phyloP scores from a whole-genome alignment of 2,797 vertebrate species.

The Rallus crepitans region DNA sequence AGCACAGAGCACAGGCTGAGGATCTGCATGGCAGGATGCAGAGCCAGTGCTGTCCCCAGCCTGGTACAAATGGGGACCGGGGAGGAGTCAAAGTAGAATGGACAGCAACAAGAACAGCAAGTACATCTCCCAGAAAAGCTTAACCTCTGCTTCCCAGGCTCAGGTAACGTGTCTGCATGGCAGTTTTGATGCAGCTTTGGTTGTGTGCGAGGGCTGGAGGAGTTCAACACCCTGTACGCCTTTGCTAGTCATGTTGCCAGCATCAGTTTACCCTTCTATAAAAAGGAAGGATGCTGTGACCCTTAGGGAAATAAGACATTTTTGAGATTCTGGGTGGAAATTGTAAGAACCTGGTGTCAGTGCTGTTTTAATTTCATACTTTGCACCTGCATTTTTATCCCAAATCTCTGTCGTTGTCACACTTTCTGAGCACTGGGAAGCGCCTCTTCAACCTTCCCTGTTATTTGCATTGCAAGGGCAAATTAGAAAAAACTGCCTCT shows the following conservation, averaged over 20 bases:
- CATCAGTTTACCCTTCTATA: background rate
- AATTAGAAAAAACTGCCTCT: background rate
- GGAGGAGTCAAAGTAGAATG: background rate
- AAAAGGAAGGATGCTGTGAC: background rate
- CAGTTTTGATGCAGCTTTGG: background rate
- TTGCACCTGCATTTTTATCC: background rate
- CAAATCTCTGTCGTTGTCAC: background rate
- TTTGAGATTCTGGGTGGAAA: background rate
- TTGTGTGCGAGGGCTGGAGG: background rate
- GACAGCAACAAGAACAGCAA: background rate
- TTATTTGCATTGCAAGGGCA: background rate
- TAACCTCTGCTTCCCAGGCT: background rate
- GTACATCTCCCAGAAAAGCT: background rate
- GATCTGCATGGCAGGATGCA: background rate
- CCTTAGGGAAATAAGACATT: background rate
- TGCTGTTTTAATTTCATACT: background rate
- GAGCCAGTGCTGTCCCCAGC: background rate
- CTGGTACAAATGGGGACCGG: fast-evolving
- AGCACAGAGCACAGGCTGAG: fast-evolving
- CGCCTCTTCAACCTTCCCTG: background rate
- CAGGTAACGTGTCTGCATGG: background rate
- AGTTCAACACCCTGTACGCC: background rate
- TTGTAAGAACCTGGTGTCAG: background rate
- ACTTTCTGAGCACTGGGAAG: background rate
- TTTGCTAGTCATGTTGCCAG: background rate